phyloP scores from a whole-genome alignment of 2,113 vertebrate genomes.

The Anoura caudifer region DNA sequence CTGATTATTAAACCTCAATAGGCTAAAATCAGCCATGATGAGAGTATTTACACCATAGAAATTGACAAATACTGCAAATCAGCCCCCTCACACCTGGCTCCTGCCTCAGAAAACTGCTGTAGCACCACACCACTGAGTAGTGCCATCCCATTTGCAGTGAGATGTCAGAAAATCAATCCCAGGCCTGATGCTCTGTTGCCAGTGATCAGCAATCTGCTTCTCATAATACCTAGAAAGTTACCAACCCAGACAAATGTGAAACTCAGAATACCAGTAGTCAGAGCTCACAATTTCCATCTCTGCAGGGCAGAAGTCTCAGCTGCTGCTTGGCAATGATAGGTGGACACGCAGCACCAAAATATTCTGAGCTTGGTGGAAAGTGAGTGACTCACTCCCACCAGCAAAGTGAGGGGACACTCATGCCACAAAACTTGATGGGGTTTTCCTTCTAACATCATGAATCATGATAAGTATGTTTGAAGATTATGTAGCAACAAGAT shows the following conservation, averaged over 20 bases:
- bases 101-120: not conserved
- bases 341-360: slow-evolving; percentile 6
- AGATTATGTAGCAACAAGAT: not conserved
- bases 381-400: slow-evolving; percentile 30
- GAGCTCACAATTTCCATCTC: not conserved
- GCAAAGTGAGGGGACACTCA: not conserved
- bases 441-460: slow-evolving; percentile 19
- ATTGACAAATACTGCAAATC: not conserved
- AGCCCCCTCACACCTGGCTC: not conserved
- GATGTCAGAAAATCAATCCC: not conserved
- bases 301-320: slow-evolving; percentile 20
- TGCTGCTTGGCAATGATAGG: slow-evolving; percentile 38
- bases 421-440: not conserved
- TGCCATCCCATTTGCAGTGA: not conserved
- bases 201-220: not conserved
- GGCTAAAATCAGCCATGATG: not conserved
- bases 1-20: not conserved
- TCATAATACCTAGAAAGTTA: slow-evolving; percentile 7
- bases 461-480: slow-evolving; percentile 8
- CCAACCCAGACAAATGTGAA: not conserved
- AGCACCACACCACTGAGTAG: not conserved
- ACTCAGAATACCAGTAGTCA: not conserved
- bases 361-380: slow-evolving; percentile 3
- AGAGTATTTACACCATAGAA: not conserved
- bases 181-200: not conserved